These are phyloP conservation scores for Drosophila fulvimacula DNA, from an alignment of 2,888 invertebrate genomes.

Conservation along the genomic window DNA sequence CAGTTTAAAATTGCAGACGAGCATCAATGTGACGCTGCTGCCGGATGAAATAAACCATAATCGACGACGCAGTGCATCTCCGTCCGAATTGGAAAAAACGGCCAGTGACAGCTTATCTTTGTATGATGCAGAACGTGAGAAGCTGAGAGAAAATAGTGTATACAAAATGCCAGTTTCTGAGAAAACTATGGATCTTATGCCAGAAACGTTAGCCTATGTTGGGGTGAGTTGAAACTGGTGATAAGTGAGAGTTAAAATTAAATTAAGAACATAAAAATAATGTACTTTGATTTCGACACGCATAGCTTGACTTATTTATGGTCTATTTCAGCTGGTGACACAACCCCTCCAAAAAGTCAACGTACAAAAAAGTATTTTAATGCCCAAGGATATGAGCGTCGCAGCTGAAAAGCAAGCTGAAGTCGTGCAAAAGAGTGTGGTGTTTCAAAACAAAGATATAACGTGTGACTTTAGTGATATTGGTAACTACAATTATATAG, in stretches of 20 bases:
- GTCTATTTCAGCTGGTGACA: constrained; percentile 12
- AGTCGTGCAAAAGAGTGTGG: constrained; percentile 24
- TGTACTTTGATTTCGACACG: neutral
- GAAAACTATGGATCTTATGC: constrained; percentile 58
- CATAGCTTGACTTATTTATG: neutral
- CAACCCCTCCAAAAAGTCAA: neutral
- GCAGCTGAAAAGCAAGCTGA: neutral
- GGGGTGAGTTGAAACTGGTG: constrained; percentile 20
- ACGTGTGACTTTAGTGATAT: constrained; percentile 41
- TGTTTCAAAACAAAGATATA: constrained; percentile 40
- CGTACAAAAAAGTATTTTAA: constrained; percentile 4
- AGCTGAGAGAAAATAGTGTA: constrained; percentile 34
- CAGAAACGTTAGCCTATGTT: constrained; percentile 8
- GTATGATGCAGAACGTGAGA: constrained; percentile 34
- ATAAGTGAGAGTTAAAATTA: neutral
- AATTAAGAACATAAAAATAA: neutral
- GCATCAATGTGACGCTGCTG: constrained; percentile 60
- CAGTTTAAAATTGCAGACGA: constrained; percentile 52
- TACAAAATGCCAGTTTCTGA: constrained; percentile 37
- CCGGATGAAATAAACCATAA: constrained; percentile 45
- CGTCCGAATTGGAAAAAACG: constrained; percentile 4
- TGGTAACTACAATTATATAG: constrained; percentile 25
- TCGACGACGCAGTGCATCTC: constrained; percentile 5
- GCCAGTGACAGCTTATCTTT: constrained; percentile 50
- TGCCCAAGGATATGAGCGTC: constrained; percentile 23